A percentile compares a stretch with the other conserved stretches of the same genome.
Evolutionary conservation across 2,113 vertebrate species (phyloP).

Genomic region (Aleadryas rufinucha): DNA sequence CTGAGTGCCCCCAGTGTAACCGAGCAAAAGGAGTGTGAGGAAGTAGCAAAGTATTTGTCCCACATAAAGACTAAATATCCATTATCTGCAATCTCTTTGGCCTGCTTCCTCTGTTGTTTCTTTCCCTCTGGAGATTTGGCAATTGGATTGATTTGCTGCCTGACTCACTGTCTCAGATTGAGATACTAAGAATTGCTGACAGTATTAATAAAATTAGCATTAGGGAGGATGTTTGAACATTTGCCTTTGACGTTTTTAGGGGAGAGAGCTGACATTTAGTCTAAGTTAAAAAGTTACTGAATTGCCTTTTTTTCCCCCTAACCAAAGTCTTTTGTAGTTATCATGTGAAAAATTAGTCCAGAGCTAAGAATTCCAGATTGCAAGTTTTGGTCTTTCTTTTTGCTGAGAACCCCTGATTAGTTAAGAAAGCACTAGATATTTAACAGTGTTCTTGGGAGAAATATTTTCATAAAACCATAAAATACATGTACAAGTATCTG

Average conservation of each 20-base stretch:
- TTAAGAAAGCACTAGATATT: not conserved
- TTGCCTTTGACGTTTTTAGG: constrained; percentile 41
- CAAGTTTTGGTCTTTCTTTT: not conserved
- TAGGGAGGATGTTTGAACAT: constrained; percentile 40
- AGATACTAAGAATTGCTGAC: constrained; percentile 54
- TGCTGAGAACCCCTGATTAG: not conserved
- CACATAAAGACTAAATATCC: constrained; percentile 48
- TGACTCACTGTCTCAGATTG: constrained; percentile 48
- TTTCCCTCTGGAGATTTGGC: constrained; percentile 25
- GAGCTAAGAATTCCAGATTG: not conserved
- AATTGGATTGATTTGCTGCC: constrained; percentile 55
- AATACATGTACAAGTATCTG: not conserved
- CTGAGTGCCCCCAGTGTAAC: not conserved
- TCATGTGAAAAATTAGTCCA: not conserved
- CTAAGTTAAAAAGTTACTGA: constrained; percentile 13
- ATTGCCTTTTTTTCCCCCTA: not conserved
- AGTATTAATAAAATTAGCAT: constrained; percentile 48
- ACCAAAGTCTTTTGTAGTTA: not conserved
- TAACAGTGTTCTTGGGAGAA: not conserved
- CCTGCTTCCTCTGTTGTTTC: constrained; percentile 44
- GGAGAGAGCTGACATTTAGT: constrained; percentile 46
- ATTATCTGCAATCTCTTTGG: constrained; percentile 38
- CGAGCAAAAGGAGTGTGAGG: constrained; percentile 30
- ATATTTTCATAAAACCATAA: not conserved
- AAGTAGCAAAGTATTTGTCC: constrained; percentile 57